Evolutionary conservation across 2,888 invertebrate genomes (phyloP), one percentile per base, ranked within the genome.

Genomic region (Megamerina dolium): DNA sequence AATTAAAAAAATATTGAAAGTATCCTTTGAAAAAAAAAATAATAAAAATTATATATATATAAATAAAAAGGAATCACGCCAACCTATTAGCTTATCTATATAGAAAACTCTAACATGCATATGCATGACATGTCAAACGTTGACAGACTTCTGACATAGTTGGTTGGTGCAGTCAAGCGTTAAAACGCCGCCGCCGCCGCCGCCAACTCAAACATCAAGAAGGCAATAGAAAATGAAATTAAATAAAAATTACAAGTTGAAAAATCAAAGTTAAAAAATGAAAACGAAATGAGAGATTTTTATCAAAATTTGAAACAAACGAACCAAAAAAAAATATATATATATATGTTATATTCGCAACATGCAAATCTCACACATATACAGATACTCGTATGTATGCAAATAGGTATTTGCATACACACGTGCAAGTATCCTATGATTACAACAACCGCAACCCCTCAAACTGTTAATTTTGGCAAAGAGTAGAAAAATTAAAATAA

Each of bases 141-240:
- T n/a, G n/a, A n/a, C n/a, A n/a, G n/a, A n/a, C n/a, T n/a, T n/a
- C n/a, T n/a, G n/a, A n/a, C n/a, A n/a, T n/a, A n/a, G n/a, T n/a
- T 59, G 59, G 61, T 49, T 54, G 46, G 34, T 29, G 43, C 57
- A 65, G 51, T 66, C 57, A 63, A 58, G 63, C 63, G 64, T 66
- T 63, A 63, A 64, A 62, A n/a, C n/a, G n/a, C n/a, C n/a, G n/a
- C n/a, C n/a, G n/a, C n/a, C n/a, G n/a, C n/a, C n/a, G n/a, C n/a
- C n/a, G n/a, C n/a, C n/a, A n/a, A n/a, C n/a, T n/a, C n/a, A n/a
- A n/a, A n/a, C n/a, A n/a, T n/a, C n/a, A n/a, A n/a, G n/a, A n/a
- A n/a, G n/a, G n/a, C n/a, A n/a, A 21, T 32, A 31, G 9, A 44
- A 36, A 47, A 35, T 13, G 23, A 40, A 23, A 47, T 27, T 43